Conservation (phyloP, 2,888 invertebrate genomes). For the Drosophila macrothrix region DNA sequence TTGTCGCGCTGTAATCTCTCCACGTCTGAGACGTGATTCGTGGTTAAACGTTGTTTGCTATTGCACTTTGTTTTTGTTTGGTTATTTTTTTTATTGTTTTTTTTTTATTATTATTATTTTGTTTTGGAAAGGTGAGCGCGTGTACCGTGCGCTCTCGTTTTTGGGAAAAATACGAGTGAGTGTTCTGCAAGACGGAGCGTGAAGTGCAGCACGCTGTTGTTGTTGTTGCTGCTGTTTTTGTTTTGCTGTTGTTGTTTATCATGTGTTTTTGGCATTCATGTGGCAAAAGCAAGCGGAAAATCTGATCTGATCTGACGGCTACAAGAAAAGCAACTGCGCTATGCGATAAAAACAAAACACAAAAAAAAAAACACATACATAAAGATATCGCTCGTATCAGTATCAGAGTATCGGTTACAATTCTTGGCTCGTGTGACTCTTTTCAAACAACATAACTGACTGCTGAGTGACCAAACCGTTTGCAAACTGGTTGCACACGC, state of each 20-base stretch:
- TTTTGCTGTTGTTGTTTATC: slow-evolving; percentile 17
- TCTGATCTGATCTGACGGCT: slow-evolving; percentile 46
- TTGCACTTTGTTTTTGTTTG: neutral
- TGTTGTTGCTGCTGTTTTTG: slow-evolving; percentile 36
- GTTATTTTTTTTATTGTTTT: neutral
- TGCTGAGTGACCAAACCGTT: slow-evolving; percentile 19
- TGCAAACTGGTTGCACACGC: slow-evolving; percentile 41
- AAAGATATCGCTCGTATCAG: slow-evolving; percentile 17
- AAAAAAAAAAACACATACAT: slow-evolving; percentile 2
- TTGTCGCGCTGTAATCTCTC: slow-evolving; percentile 28
- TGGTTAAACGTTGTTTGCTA: slow-evolving; percentile 5
- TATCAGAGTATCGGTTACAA: slow-evolving; percentile 34
- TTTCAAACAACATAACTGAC: slow-evolving; percentile 21
- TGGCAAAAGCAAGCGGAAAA: slow-evolving; percentile 62
- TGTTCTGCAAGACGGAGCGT: slow-evolving; percentile 81
- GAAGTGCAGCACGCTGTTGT: slow-evolving; percentile 67
- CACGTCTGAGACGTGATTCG: neutral
- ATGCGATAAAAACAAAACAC: slow-evolving; percentile 16
- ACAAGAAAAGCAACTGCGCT: slow-evolving; percentile 43
- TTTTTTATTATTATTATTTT: slow-evolving; percentile 2
- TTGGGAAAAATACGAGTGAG: slow-evolving; percentile 44
- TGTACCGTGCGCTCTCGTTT: slow-evolving; percentile 46
- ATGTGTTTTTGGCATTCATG: slow-evolving; percentile 24
- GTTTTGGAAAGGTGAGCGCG: slow-evolving; percentile 55
- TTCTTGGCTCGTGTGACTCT: slow-evolving; percentile 48